Evolutionary conservation across 2,113 vertebrate genomes (phyloP).

Genomic region (Brachionichthys hirsutus): DNA sequence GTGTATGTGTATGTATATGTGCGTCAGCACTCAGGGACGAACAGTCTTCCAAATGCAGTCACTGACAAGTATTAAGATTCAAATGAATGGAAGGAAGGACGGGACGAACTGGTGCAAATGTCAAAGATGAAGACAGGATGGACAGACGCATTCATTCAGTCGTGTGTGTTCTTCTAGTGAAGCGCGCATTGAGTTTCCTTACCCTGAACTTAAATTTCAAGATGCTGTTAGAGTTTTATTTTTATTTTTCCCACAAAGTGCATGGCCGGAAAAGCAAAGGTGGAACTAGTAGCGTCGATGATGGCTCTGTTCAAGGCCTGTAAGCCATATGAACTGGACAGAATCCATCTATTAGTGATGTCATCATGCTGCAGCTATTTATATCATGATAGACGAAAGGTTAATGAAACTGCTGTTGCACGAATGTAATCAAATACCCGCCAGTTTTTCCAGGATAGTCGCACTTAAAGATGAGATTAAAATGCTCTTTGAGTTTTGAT

Average conservation of each 20-base stretch:
- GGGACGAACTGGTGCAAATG: no score
- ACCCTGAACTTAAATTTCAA: no score
- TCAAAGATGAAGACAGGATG: no score
- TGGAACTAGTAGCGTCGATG: conserved; percentile 22
- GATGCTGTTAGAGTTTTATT: no score
- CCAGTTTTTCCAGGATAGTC: no score
- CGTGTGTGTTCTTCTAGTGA: no score
- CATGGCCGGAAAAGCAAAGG: conserved; percentile 4
- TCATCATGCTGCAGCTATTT: conserved; percentile 38
- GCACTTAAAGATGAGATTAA: no score
- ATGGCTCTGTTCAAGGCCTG: conserved; percentile 24
- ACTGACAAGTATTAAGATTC: conserved; percentile 39
- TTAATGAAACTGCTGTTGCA: conserved; percentile 10
- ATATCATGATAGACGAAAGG: conserved; percentile 8
- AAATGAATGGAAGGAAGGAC: background rate
- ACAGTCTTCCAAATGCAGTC: conserved; percentile 34
- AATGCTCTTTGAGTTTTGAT: no score
- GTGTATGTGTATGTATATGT: no score
- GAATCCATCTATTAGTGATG: conserved; percentile 31
- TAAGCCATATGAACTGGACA: background rate
- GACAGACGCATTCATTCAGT: no score
- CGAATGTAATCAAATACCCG: background rate
- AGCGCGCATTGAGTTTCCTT: no score
- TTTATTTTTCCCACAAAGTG: no score
- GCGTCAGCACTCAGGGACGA: conserved; percentile 9